phyloP scores from a whole-genome alignment of 1,140 invertebrate genomes.

The Drosophila chauvacae region DNA sequence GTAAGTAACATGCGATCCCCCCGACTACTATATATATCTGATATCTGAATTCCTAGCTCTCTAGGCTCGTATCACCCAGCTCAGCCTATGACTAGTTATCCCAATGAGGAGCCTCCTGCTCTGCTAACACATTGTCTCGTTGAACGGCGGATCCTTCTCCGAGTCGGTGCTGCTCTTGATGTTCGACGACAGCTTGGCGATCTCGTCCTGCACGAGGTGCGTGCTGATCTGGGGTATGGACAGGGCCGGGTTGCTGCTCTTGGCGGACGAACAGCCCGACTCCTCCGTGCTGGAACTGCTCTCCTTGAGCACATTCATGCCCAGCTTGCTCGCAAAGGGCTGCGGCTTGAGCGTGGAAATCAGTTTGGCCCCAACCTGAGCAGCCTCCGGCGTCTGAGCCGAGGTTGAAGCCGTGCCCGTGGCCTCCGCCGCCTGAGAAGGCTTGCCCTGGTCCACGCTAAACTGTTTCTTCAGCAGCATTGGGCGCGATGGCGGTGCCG shows the following conservation, averaged over 20 bases:
- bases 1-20: conserved; percentile 37
- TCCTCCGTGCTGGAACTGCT: conserved; percentile 84
- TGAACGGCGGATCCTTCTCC: conserved; percentile 84
- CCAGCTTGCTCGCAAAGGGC: conserved; percentile 65
- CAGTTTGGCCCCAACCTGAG: conserved; percentile 75
- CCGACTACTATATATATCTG: conserved; percentile 27
- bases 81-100: conserved; percentile 30
- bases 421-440: conserved; percentile 36
- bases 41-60: conserved; percentile 28
- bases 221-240: conserved; percentile 83
- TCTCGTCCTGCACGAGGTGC: conserved; percentile 83
- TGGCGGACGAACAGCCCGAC: conserved; percentile 63
- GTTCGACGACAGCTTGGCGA: conserved; percentile 83
- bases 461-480: conserved; percentile 84
- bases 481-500: conserved; percentile 69
- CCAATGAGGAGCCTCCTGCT: conserved; percentile 13
- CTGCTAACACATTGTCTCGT: conserved; percentile 84
- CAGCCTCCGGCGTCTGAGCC: conserved; percentile 28
- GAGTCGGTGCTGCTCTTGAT: conserved; percentile 84
- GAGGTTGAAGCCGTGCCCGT: conserved; percentile 15
- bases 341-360: conserved; percentile 80
- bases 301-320: conserved; percentile 84
- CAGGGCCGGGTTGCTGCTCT: conserved; percentile 47
- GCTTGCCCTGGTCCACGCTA: conserved; percentile 83
- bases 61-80: conserved; percentile 12